Evolutionary conservation across 1,140 invertebrate species (phyloP), one percentile per base, ranked within the genome.

Genomic region (Trichonephila clavata): DNA sequence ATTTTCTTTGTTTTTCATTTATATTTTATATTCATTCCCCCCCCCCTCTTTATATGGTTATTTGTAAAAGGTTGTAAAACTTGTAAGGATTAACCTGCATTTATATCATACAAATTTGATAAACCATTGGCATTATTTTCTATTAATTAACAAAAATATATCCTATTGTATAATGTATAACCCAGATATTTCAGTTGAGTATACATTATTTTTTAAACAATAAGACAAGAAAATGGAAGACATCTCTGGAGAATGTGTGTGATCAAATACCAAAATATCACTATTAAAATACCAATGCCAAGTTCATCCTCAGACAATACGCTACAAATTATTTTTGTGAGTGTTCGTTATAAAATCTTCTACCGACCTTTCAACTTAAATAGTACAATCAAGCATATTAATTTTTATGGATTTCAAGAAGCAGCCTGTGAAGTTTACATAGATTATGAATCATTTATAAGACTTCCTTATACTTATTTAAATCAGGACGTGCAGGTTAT

Each of bases 391-490:
- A 83, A 83, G 81, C 20, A 57, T 24, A 24, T 18, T n/a, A 83
- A 57, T 83, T 50, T 83, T 83, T 83, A 83, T 59, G 50, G 43
- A 57, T 50, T 83, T 57, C 81, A 77, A 77, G 71, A 77, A 77
- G 71, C 68, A 43, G 10, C 43, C 81, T 57, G 21, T n/a, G 20
- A 83, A 83, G 50, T 57, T 83, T 59, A 57, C 27, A 8, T 83
- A 59, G 24, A 50, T 57, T 83, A n/a, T 21, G 50, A 83, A 83
- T 83, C 50, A 59, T 59, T 83, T 57, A n/a, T 83, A 83, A 57
- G 81, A 50, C 81, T 59, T 83, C 81, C 43, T 83, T 57, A 59
- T 50, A 83, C 43, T 83, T 83, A 83, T 83, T 83, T 57, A 59
- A 83, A 83, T 59, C 81, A 83, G 50, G 43, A 83, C n/a, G 50